phyloP scores from a whole-genome alignment of 2,888 invertebrate genomes.

The Andrena camellia region DNA sequence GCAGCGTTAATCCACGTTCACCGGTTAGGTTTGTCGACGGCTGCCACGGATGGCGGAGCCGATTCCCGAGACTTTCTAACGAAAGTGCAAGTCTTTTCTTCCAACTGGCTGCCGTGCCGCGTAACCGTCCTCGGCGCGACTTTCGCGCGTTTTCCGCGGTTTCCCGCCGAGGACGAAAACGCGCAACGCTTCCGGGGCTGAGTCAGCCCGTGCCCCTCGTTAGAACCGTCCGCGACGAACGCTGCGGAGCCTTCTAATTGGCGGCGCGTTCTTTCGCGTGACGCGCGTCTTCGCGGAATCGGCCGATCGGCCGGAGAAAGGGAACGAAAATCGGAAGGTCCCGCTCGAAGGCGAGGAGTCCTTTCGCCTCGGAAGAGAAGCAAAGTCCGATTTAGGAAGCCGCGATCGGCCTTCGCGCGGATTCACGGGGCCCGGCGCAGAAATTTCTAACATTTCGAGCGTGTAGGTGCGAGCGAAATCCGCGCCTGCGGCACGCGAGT shows the following conservation, averaged over 20 bases:
- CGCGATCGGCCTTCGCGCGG: slow-evolving; percentile 48
- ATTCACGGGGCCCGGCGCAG: slow-evolving; percentile 36
- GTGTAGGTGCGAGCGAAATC: slow-evolving; percentile 39
- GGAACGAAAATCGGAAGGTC: neutral
- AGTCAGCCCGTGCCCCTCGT: slow-evolving; percentile 39
- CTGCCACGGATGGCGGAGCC: slow-evolving; percentile 79
- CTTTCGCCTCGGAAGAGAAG: neutral
- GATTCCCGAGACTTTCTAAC: slow-evolving; percentile 83
- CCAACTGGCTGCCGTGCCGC: slow-evolving; percentile 70
- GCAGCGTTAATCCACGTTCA: slow-evolving; percentile 58
- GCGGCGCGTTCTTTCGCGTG: slow-evolving; percentile 1
- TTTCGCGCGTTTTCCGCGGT: slow-evolving; percentile 81
- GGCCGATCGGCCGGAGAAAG: neutral
- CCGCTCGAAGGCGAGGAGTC: neutral
- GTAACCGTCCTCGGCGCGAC: slow-evolving; percentile 74
- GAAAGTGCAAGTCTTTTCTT: slow-evolving; percentile 84
- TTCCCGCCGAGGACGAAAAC: slow-evolving; percentile 75
- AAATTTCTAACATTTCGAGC: slow-evolving; percentile 70
- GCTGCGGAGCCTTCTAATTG: slow-evolving; percentile 29
- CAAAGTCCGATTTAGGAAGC: slow-evolving; percentile 56
- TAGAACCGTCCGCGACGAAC: slow-evolving; percentile 4
- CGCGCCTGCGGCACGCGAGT: slow-evolving; percentile 74
- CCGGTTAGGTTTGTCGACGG: slow-evolving; percentile 51
- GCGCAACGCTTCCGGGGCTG: slow-evolving; percentile 66
- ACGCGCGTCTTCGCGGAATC: slow-evolving; percentile 10